Conservation (phyloP, 2,797 vertebrate species). For the Danio aesculapii region DNA sequence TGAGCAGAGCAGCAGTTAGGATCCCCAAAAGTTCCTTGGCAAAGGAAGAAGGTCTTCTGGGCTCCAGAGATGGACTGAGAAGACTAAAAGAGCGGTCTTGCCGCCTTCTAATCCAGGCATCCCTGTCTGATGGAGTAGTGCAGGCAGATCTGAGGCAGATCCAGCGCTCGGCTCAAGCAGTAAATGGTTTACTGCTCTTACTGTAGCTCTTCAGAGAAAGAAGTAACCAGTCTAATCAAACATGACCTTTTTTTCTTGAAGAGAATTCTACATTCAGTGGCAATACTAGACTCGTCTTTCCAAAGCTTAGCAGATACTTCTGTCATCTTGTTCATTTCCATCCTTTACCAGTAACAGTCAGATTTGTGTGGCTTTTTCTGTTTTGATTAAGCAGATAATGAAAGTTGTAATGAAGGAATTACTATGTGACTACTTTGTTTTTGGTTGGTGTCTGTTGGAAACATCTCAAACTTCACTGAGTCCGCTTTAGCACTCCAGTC, state of each 20-base stretch:
- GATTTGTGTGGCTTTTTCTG: slow-evolving; percentile 51
- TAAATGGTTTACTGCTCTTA: slow-evolving; percentile 64
- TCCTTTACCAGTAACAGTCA: slow-evolving; percentile 48
- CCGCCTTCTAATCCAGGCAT: slow-evolving; percentile 28
- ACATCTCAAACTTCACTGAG: slow-evolving; percentile 14
- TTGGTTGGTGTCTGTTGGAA: slow-evolving; percentile 61
- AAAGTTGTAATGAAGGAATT: slow-evolving; percentile 69
- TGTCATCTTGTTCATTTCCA: slow-evolving; percentile 52
- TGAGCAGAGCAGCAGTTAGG: slow-evolving; percentile 78
- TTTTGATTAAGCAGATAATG: slow-evolving; percentile 56
- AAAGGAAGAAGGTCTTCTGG: slow-evolving; percentile 40
- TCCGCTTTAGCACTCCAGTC: neutral
- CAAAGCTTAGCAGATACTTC: slow-evolving; percentile 59
- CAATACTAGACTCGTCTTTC: slow-evolving; percentile 57
- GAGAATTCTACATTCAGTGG: slow-evolving; percentile 63
- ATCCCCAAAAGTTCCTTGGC: slow-evolving; percentile 2
- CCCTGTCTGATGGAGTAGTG: slow-evolving; percentile 43
- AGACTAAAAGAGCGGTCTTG: slow-evolving; percentile 24
- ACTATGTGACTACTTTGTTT: slow-evolving; percentile 66
- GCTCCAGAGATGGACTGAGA: slow-evolving; percentile 33
- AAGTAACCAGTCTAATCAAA: slow-evolving; percentile 29
- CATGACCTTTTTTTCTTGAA: slow-evolving; percentile 48
- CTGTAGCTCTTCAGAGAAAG: slow-evolving; percentile 60
- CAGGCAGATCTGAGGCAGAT: slow-evolving; percentile 60
- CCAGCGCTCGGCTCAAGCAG: slow-evolving; percentile 52